These are phyloP conservation scores for Ashinkailepas kermadecensis DNA, from an alignment of 2,888 invertebrate species.

Conservation along the genomic window DNA sequence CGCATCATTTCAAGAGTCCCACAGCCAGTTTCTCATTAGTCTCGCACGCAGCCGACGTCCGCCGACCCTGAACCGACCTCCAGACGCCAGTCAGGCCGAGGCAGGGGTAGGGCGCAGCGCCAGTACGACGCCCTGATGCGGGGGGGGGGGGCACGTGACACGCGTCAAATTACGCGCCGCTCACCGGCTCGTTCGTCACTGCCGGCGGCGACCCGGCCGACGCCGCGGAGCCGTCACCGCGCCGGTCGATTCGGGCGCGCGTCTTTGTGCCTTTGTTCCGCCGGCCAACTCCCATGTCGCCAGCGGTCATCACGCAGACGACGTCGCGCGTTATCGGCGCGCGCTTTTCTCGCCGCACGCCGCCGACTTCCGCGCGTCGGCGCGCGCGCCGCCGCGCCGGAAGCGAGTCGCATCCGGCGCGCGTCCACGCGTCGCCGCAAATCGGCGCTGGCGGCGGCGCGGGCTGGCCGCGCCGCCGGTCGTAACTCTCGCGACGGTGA, in stretches of 20 bases:
- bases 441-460: neutral
- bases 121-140: too few relatives aligned
- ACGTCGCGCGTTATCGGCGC: too few relatives aligned
- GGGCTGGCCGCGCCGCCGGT: neutral
- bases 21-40: too few relatives aligned
- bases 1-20: too few relatives aligned
- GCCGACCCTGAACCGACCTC: too few relatives aligned
- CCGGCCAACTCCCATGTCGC: neutral
- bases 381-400: neutral
- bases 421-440: neutral
- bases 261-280: neutral
- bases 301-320: too few relatives aligned
- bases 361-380: too few relatives aligned
- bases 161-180: conserved; percentile 22
- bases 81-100: too few relatives aligned
- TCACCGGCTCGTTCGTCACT: too few relatives aligned
- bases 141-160: neutral
- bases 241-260: neutral
- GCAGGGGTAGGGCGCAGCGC: too few relatives aligned
- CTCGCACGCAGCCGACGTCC: too few relatives aligned
- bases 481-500: neutral
- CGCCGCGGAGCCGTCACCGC: conserved; percentile 34
- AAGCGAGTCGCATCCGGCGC: neutral
- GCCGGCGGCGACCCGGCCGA: conserved; percentile 26
- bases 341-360: neutral